A percentile compares a stretch with the other conserved stretches of the same genome.
phyloP scores from a whole-genome alignment of 1,140 invertebrate genomes.

The Meloidogyne exigua region DNA sequence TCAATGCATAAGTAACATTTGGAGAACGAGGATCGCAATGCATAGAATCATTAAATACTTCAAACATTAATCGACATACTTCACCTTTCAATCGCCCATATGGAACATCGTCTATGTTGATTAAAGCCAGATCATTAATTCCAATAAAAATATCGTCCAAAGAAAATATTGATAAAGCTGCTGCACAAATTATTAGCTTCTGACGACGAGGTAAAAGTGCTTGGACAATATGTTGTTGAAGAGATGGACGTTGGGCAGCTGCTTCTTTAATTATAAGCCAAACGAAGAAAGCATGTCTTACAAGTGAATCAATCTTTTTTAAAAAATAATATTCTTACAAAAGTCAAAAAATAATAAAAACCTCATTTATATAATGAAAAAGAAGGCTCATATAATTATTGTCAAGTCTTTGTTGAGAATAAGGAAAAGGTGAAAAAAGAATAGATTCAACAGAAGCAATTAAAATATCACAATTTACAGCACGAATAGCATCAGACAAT shows the following conservation, averaged over 20 bases:
- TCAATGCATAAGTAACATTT: conserved; percentile 36
- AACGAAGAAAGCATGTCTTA: conserved; percentile 38
- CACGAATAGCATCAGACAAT: conserved; percentile 39
- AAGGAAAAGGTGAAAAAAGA: conserved; percentile 34
- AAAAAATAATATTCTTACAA: neutral
- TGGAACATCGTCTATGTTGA: conserved; percentile 9
- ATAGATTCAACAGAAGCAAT: conserved; percentile 36
- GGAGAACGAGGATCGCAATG: conserved; percentile 28
- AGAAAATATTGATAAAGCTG: conserved; percentile 25
- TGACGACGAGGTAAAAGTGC: conserved; percentile 18
- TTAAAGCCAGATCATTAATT: conserved; percentile 24
- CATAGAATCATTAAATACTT: conserved; percentile 38
- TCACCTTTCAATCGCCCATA: conserved; percentile 34
- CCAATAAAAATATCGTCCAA: conserved; percentile 23
- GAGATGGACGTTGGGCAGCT: conserved; percentile 25
- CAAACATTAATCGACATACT: conserved; percentile 37
- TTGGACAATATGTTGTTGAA: conserved; percentile 38
- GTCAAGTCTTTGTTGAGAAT: conserved; percentile 6
- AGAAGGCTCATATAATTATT: conserved; percentile 26
- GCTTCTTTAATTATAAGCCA: conserved; percentile 30
- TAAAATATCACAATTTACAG: conserved; percentile 31
- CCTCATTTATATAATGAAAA: conserved; percentile 30
- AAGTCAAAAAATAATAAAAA: conserved; percentile 17
- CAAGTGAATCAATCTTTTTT: conserved; percentile 26
- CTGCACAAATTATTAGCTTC: conserved; percentile 22